These are phyloP conservation scores for Staurois parvus DNA, from an alignment of 2,797 vertebrate species.

Conservation along the genomic window DNA sequence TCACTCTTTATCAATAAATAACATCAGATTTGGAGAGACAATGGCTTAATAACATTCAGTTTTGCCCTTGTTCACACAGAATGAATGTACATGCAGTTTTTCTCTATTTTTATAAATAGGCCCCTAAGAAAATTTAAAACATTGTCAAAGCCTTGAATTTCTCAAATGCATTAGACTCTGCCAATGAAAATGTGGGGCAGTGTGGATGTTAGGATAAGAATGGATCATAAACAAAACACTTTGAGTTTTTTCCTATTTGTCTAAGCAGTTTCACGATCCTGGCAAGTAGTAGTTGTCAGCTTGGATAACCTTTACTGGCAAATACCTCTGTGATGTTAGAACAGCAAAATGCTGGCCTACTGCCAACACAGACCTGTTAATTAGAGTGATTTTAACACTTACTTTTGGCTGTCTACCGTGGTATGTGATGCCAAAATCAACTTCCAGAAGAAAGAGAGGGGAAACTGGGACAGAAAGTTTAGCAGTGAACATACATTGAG, in stretches of 20 bases:
- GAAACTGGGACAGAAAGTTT: conserved; percentile 16
- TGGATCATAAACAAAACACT: neutral
- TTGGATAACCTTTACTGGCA: conserved; percentile 57
- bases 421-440: conserved; percentile 42
- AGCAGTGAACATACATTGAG: neutral
- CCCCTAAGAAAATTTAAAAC: neutral
- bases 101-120: no score
- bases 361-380: conserved; percentile 51
- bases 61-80: no score
- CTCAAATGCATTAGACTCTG: neutral
- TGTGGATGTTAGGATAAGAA: neutral
- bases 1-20: no score
- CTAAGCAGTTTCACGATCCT: conserved; percentile 22
- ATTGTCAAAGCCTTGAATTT: neutral
- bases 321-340: conserved; percentile 43
- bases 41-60: no score
- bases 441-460: conserved; percentile 10
- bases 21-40: no score
- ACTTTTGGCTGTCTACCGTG: conserved; percentile 53
- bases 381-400: conserved; percentile 56
- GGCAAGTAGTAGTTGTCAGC: conserved; percentile 48
- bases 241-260: neutral
- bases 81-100: no score
- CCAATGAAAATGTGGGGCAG: neutral
- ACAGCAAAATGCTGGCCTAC: conserved; percentile 44